These are phyloP conservation scores for Odontocerum albicorne DNA, from an alignment of 2,888 invertebrate species.

Conservation along the genomic window DNA sequence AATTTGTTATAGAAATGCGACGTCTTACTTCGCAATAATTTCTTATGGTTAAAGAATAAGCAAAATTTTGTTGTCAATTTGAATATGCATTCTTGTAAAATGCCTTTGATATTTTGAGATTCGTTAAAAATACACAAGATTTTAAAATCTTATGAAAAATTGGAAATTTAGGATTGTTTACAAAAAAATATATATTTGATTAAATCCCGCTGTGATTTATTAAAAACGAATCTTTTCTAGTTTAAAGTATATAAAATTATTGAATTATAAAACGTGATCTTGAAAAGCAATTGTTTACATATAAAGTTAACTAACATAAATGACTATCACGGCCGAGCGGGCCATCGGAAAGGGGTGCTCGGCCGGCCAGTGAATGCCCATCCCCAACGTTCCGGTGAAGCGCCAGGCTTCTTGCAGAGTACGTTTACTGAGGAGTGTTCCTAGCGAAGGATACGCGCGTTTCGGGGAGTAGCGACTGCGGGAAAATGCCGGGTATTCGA, in stretches of 20 bases:
- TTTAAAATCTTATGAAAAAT: conserved; percentile 16
- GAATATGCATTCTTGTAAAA: conserved; percentile 1
- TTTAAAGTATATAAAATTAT: conserved; percentile 4
- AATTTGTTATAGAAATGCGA: conserved; percentile 1
- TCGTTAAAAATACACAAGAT: neutral
- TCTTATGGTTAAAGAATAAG: too few species aligned
- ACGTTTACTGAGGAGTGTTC: too few species aligned
- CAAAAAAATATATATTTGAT: neutral
- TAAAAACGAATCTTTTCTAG: conserved; percentile 16
- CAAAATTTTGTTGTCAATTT: conserved; percentile 14
- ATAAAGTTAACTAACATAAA: conserved; percentile 1
- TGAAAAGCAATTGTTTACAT: conserved; percentile 28
- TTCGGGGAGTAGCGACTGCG: conserved; percentile 31
- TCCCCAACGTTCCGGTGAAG: too few species aligned
- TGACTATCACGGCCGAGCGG: too few species aligned
- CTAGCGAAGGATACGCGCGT: too few species aligned
- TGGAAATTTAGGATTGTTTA: neutral
- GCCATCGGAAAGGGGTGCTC: too few species aligned
- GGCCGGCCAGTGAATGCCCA: conserved; percentile 12
- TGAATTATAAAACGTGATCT: conserved; percentile 23
- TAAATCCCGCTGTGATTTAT: conserved; percentile 12
- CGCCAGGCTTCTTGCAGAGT: too few species aligned
- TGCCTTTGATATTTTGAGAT: conserved; percentile 8
- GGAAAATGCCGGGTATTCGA: conserved; percentile 52
- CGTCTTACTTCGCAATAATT: too few species aligned